These are phyloP conservation scores for Eulithis prunata DNA, from an alignment of 2,888 invertebrate genomes.

Conservation along the genomic window DNA sequence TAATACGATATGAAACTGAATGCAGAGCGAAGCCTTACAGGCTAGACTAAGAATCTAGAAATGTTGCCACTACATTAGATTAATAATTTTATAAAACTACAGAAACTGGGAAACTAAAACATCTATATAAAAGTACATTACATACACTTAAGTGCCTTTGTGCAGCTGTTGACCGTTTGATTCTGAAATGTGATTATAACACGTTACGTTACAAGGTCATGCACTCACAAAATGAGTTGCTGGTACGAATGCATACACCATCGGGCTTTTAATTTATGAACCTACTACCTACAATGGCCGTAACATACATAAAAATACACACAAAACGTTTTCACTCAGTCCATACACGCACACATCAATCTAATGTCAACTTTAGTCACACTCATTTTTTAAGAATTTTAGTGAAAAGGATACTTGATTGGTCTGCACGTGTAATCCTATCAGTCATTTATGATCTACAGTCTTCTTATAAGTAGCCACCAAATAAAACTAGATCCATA, in stretches of 20 bases:
- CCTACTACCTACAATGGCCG: slow-evolving; percentile 14
- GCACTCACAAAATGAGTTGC: background rate
- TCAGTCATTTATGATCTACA: slow-evolving; percentile 31
- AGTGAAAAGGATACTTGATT: slow-evolving; percentile 23
- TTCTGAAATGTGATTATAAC: background rate
- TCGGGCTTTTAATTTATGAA: slow-evolving; percentile 18
- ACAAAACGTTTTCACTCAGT: slow-evolving; percentile 16
- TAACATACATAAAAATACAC: slow-evolving; percentile 13
- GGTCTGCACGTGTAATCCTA: slow-evolving; percentile 26
- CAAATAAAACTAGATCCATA: slow-evolving; percentile 24
- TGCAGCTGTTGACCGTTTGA: slow-evolving; percentile 1
- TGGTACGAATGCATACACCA: slow-evolving; percentile 11
- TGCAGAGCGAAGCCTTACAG: slow-evolving; percentile 36
- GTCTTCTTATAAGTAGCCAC: slow-evolving; percentile 35
- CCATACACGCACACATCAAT: slow-evolving; percentile 33
- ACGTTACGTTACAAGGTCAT: background rate
- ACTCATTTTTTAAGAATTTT: slow-evolving; percentile 25
- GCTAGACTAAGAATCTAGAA: slow-evolving; percentile 24
- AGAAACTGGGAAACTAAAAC: slow-evolving; percentile 24
- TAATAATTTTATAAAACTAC: slow-evolving; percentile 23
- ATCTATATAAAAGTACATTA: slow-evolving; percentile 8
- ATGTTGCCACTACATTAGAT: slow-evolving; percentile 29
- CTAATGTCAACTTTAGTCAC: slow-evolving; percentile 8
- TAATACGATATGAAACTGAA: slow-evolving; percentile 32
- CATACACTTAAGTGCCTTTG: slow-evolving; percentile 2